These are phyloP conservation scores for Alloscopus bannaensis DNA, from an alignment of 2,888 invertebrate species.

Conservation along the genomic window DNA sequence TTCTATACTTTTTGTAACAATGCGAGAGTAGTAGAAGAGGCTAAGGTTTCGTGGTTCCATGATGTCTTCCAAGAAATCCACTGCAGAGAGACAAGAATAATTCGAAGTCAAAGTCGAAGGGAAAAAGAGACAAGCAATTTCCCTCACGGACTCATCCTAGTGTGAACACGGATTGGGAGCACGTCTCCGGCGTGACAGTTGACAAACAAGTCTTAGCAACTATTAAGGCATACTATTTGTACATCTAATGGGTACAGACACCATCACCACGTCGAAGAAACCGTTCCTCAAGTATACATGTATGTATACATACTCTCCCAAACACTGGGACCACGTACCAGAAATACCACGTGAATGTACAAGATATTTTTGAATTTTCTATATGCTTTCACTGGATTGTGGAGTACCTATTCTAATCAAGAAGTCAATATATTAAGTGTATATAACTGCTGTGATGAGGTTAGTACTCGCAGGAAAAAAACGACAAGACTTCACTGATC, in stretches of 20 bases:
- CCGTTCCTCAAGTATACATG: too few relatives aligned
- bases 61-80: constrained; percentile 44
- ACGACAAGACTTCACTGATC: constrained; percentile 44
- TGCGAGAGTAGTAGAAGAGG: constrained; percentile 16
- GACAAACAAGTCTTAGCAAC: constrained; percentile 72
- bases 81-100: constrained; percentile 62
- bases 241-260: constrained; percentile 34
- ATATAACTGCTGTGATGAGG: constrained; percentile 17
- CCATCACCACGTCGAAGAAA: too few relatives aligned
- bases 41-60: constrained; percentile 15
- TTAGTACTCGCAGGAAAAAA: constrained; percentile 37
- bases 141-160: constrained; percentile 70
- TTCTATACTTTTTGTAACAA: constrained; percentile 20
- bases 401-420: constrained; percentile 31
- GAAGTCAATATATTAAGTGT: constrained; percentile 47
- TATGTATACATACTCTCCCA: too few relatives aligned
- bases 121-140: constrained; percentile 72
- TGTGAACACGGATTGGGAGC: constrained; percentile 71
- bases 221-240: constrained; percentile 56
- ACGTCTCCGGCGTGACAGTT: constrained; percentile 70
- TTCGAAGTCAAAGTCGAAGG: constrained; percentile 66
- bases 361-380: too few relatives aligned
- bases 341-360: too few relatives aligned
- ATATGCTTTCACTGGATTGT: not conserved
- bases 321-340: too few relatives aligned